Evolutionary conservation across 1,140 invertebrate species (phyloP), one percentile per base, ranked within the genome.

Genomic region (Pogonomyrmex californicus): DNA sequence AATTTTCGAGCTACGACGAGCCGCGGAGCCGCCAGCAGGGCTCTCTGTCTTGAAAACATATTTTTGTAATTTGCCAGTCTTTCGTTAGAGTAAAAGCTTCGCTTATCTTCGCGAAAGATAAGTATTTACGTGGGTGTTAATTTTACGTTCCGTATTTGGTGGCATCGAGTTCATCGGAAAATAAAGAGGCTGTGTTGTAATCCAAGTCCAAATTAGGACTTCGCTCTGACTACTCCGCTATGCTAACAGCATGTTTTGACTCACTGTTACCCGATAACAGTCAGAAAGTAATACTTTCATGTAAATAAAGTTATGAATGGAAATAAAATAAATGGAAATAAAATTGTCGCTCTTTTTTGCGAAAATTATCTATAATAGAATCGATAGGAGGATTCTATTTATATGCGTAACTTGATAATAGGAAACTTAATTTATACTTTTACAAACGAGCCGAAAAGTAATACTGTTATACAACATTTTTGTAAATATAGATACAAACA

Each of bases 131-230:
- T 23, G 33, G 17, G 6, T 12, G 33, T 66, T 51, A 70, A 47
- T 44, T 44, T 54, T 70, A 17, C 1, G 2, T 41, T n/a, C 41
- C 75, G 12, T 78, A 77, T 77, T 60, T 70, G 78, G 51, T 58
- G 23, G 36, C 36, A 4, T 17, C 47, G 65, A 68, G 33, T 70
- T 44, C 63, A 7, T 56, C 14, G 49, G 65, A 81, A 81, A 81
- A 81, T 70, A 14, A 81, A 68, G 47, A 68, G 49, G 7, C 38
- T 41, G 12, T 70, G 62, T 81, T 51, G 65, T 70, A 81, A 81
- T 49, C 12, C 78, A 33, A 44, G 63, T 44, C 77, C 77, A 81
- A 81, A 81, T 81, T 81, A 70, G 77, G 77, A 81, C 77, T 81
- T 56, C 36, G 36, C 12, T 70, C 47, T 54, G 47, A 5, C 63